phyloP scores from a whole-genome alignment of 1,140 invertebrate genomes.

The Gonioctena quinquepunctata region DNA sequence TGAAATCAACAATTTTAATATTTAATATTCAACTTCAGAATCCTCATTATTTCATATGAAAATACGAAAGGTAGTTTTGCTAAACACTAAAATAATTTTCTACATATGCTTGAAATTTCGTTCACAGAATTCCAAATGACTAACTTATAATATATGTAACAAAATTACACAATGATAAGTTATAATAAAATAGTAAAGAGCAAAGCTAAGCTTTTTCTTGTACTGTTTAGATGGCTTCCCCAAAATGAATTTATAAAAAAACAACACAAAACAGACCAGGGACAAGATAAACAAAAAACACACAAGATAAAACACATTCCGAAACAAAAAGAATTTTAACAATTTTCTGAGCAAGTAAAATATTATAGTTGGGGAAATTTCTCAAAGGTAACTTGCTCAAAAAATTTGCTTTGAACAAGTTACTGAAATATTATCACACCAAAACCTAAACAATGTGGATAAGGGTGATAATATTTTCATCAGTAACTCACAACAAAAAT shows the following conservation, averaged over 20 bases:
- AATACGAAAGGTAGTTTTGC: too few relatives aligned
- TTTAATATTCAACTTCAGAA: too few relatives aligned
- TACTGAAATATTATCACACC: background rate
- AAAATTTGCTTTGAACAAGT: background rate
- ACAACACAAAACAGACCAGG: conserved; percentile 44
- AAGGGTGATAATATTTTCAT: background rate
- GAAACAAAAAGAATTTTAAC: conserved; percentile 27
- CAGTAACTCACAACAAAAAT: background rate
- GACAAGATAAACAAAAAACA: conserved; percentile 47
- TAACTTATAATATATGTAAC: conserved; percentile 4
- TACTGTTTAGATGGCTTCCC: conserved; percentile 41
- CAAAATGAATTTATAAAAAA: conserved; percentile 34
- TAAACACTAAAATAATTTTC: too few relatives aligned
- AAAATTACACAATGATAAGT: background rate
- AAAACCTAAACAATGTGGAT: background rate
- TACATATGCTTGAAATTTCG: background rate
- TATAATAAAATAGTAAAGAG: background rate
- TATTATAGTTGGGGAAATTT: background rate
- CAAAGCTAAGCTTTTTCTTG: conserved; percentile 6
- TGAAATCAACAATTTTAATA: too few relatives aligned
- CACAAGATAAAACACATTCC: conserved; percentile 48
- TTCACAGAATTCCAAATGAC: conserved; percentile 7
- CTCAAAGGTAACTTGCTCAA: background rate
- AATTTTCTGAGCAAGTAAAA: conserved; percentile 10
- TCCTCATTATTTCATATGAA: too few relatives aligned